Evolutionary conservation across 2,888 invertebrate species (phyloP).

Genomic region (Euplagia quadripunctaria): DNA sequence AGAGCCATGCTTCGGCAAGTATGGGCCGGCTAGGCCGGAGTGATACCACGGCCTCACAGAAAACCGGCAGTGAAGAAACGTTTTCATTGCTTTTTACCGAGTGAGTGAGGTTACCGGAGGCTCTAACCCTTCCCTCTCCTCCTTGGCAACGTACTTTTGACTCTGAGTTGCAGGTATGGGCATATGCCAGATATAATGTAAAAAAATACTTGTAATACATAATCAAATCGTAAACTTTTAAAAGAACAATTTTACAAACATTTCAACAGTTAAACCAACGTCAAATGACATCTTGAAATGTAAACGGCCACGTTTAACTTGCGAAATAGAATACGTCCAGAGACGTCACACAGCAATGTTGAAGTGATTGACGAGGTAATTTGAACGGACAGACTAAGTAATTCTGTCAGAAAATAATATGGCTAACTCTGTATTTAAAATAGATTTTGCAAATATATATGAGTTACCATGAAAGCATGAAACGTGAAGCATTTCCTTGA

Average conservation of each 20-base stretch:
- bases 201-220: too few relatives aligned
- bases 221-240: background rate
- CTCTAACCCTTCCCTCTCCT: too few relatives aligned
- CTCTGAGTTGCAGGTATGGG: too few relatives aligned
- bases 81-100: too few relatives aligned
- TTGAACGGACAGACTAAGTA: conserved; percentile 26
- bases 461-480: conserved; percentile 12
- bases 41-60: too few relatives aligned
- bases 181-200: too few relatives aligned
- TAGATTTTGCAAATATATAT: conserved; percentile 14
- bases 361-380: conserved; percentile 30
- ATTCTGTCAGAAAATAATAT: conserved; percentile 15
- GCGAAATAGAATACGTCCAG: conserved; percentile 38
- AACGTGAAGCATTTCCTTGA: conserved; percentile 10
- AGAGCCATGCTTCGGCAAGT: too few relatives aligned
- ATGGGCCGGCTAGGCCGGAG: too few relatives aligned
- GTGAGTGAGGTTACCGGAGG: too few relatives aligned
- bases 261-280: background rate
- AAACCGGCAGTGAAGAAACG: too few relatives aligned
- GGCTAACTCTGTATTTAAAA: conserved; percentile 16
- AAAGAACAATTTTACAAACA: background rate
- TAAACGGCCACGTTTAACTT: conserved; percentile 26
- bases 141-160: too few relatives aligned
- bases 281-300: conserved; percentile 19
- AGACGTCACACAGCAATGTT: background rate